phyloP scores from a whole-genome alignment of 2,888 invertebrate genomes.

The Terebella lapidaria region DNA sequence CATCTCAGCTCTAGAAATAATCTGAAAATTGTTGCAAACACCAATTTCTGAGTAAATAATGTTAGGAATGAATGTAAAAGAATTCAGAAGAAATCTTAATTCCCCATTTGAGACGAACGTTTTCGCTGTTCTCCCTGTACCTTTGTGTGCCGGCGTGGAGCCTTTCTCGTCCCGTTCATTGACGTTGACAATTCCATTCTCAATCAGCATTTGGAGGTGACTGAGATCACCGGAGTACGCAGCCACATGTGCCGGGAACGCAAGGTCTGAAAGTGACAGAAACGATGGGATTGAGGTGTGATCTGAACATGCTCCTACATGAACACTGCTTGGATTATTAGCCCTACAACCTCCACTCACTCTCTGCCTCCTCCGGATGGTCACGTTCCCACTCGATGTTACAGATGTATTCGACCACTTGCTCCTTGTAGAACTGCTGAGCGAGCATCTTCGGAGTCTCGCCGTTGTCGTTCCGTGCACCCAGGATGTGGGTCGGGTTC shows the following conservation, averaged over 20 bases:
- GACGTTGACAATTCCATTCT: slow-evolving; percentile 53
- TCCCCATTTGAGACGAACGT: too few relatives aligned
- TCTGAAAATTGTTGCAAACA: too few relatives aligned
- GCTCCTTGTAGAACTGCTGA: slow-evolving; percentile 52
- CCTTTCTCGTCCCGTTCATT: slow-evolving; percentile 54
- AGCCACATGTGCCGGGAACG: slow-evolving; percentile 54
- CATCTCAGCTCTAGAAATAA: too few relatives aligned
- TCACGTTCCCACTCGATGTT: slow-evolving; percentile 53
- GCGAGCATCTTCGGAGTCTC: slow-evolving; percentile 53
- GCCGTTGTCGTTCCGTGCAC: slow-evolving; percentile 53
- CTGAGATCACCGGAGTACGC: slow-evolving; percentile 51
- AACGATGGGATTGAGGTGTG: too few relatives aligned
- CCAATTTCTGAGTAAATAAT: too few relatives aligned
- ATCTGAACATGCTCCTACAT: neutral
- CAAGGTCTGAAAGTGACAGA: slow-evolving; percentile 37
- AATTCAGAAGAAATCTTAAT: too few relatives aligned
- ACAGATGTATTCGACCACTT: slow-evolving; percentile 50
- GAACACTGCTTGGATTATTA: neutral
- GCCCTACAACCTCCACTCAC: slow-evolving; percentile 29
- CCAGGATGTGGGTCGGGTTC: slow-evolving; percentile 40
- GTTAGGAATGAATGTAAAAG: too few relatives aligned
- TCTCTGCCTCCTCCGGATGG: slow-evolving; percentile 51
- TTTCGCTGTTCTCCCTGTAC: too few relatives aligned
- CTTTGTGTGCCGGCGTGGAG: slow-evolving; percentile 53
- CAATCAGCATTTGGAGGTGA: slow-evolving; percentile 50